Percentiles rank a stretch among this genome's conserved stretches.
Conservation (phyloP, 2,888 invertebrate species). For the Agrochola litura region DNA sequence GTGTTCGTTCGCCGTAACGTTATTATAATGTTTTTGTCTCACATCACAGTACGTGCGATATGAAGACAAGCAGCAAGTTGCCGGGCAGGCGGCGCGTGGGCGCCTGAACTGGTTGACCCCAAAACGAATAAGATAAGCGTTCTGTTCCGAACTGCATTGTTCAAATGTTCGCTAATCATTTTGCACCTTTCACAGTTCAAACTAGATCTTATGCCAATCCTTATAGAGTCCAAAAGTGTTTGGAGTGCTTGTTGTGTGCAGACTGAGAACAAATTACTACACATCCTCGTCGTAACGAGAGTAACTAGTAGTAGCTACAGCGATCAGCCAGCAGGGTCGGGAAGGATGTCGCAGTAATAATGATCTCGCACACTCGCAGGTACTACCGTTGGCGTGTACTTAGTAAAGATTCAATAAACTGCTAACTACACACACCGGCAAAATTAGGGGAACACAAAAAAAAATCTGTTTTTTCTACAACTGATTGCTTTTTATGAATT, state of each 20-base stretch:
- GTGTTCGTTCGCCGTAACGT: conserved; percentile 22
- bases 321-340: conserved; percentile 9
- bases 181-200: conserved; percentile 18
- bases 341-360: conserved; percentile 20
- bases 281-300: conserved; percentile 51
- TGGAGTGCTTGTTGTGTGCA: neutral
- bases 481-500: too few relatives aligned
- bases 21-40: conserved; percentile 5
- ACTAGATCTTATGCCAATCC: conserved; percentile 35
- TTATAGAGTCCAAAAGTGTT: conserved; percentile 33
- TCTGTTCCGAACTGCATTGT: conserved; percentile 66
- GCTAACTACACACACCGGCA: too few relatives aligned
- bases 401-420: neutral
- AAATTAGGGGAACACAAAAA: too few relatives aligned
- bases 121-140: conserved; percentile 75
- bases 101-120: conserved; percentile 72
- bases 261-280: conserved; percentile 48
- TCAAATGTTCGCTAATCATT: conserved; percentile 47
- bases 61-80: conserved; percentile 21
- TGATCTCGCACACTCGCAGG: neutral
- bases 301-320: conserved; percentile 26
- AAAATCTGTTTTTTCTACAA: too few relatives aligned
- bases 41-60: neutral
- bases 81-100: conserved; percentile 38
- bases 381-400: neutral